Evolutionary conservation across 2,888 invertebrate species (phyloP).

Genomic region (Drosophila setosimentum): DNA sequence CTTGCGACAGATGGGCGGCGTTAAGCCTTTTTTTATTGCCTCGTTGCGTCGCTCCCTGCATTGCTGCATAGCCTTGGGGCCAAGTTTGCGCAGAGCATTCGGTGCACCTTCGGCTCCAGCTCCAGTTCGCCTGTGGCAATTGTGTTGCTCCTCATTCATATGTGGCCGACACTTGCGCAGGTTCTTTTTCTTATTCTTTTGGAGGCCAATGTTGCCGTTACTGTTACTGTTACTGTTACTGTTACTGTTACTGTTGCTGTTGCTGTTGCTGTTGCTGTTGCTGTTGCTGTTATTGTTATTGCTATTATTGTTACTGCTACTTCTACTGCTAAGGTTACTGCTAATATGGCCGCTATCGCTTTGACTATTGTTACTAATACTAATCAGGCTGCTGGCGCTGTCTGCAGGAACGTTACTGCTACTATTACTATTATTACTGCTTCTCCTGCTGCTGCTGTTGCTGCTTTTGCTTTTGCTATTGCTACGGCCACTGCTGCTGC

Average conservation of each 20-base stretch:
- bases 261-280: constrained; percentile 58
- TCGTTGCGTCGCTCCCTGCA: constrained; percentile 51
- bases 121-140: constrained; percentile 70
- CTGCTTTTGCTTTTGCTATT: constrained; percentile 59
- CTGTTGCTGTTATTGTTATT: constrained; percentile 45
- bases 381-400: constrained; percentile 74
- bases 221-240: constrained; percentile 27
- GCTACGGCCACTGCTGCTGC: constrained; percentile 45
- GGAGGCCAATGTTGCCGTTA: constrained; percentile 2
- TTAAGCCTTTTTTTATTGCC: constrained; percentile 38
- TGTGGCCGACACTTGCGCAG: constrained; percentile 82
- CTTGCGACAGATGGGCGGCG: constrained; percentile 65
- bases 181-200: constrained; percentile 53
- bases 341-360: constrained; percentile 76
- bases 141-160: constrained; percentile 82
- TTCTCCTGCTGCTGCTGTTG: constrained; percentile 58
- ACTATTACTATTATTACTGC: constrained; percentile 58
- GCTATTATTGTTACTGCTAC: constrained; percentile 52
- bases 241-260: constrained; percentile 51
- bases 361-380: constrained; percentile 78
- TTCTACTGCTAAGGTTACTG: constrained; percentile 71
- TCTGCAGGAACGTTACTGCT: constrained; percentile 69
- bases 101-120: constrained; percentile 2
- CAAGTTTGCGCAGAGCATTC: constrained; percentile 68
- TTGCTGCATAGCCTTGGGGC: constrained; percentile 50